Base-by-base conservation (phyloP, 2,113 vertebrate genomes). In the Maccullochella peelii region DNA sequence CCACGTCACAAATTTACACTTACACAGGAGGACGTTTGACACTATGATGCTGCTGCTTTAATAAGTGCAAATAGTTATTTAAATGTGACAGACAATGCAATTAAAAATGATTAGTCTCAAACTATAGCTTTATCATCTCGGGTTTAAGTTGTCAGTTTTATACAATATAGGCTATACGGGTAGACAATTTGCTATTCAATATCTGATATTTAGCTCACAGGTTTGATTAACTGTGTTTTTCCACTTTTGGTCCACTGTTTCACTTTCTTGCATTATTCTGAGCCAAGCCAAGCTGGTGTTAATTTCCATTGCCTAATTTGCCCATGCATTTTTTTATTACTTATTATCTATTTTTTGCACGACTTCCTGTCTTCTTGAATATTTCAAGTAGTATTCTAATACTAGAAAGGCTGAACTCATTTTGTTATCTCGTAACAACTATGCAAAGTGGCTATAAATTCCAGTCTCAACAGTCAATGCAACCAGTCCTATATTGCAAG, bases 401-500 rank as follows among this genome's bases (percentile, higher is more conserved):
- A 20, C 16, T 4, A 16, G 6, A 49, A 47, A 14, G 38, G 2
- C 42, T 72, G 4, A 44, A 44, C 47, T 47, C 0, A 6, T 72
- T 2, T 27, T 40, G 18, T 25, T 33, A 27, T 25, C 3, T 30
- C 6, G 1, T 77, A 25, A 38, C 25, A 44, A 12, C 66, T 54
- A 47, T 59, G 25, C 42, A 84, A 54, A 40, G 14, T 25, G 47
- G 27, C 73, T 69, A 27, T 57, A 80, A 73, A 88, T 84, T 83
- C 65, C 61, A 71, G 18, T 80, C 73, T 54, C 25, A 59, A 30
- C 49, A 61, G 61, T 77, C n/a, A 74, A 65, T 67, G 70, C 30
- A 83, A 80, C 65, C 78, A 71, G 75, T 44, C 33, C 1, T 52
- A 58, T 69, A 3, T 8, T 42, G 86, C 92, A 90, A 79, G 61